Evolutionary conservation across 1,140 invertebrate genomes (phyloP), one percentile per base, ranked within the genome.

Genomic region (Sogatella furcifera): DNA sequence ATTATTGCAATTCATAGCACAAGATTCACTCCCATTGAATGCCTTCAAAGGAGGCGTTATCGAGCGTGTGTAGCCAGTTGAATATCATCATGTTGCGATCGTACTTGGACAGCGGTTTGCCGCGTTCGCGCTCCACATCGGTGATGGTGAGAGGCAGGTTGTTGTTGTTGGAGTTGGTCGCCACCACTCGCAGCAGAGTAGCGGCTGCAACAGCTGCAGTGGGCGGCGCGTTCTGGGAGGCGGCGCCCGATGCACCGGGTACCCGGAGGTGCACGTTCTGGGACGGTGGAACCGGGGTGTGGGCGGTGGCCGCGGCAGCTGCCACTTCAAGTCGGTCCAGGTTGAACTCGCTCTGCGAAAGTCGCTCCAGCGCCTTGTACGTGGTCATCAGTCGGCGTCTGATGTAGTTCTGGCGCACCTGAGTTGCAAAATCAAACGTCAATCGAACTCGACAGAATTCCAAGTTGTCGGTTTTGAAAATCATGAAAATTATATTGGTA

Each of bases 81-180:
- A 93, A 92, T 44, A 93, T 92, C 85, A 92, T 91, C 86, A 92
- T 92, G 71, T 93, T 92, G 17, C 90, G 71, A 66, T 92, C 88
- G 72, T 92, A 92, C 71, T 90, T 91, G 13, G 88, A 88, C 1
- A 92, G 75, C 5, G 90, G 88, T 62, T 89, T 85, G 1, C 89
- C 89, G 5, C 88, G 76, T 69, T 92, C 88, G 42, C 88, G 75
- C 67, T 92, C 89, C 11, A 92, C 81, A 64, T 92, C 89, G 8
- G 83, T 80, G 0, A 89, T 79, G 0, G 89, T 89, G 1, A 91
- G 73, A 4, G 79, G 77, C 55, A 81, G 72, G 66, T 83, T 81
- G 56, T 76, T n/a, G n/a, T 78, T 59, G 59, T 38, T n/a, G n/a
- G n/a, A n/a, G 55, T 52, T 59, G 28, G 65, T 64, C 43, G 64